Percentiles rank a stretch among this genome's conserved stretches.
These are phyloP conservation scores for Drosophila leontia DNA, from an alignment of 1,140 invertebrate genomes.

Conservation along the genomic window DNA sequence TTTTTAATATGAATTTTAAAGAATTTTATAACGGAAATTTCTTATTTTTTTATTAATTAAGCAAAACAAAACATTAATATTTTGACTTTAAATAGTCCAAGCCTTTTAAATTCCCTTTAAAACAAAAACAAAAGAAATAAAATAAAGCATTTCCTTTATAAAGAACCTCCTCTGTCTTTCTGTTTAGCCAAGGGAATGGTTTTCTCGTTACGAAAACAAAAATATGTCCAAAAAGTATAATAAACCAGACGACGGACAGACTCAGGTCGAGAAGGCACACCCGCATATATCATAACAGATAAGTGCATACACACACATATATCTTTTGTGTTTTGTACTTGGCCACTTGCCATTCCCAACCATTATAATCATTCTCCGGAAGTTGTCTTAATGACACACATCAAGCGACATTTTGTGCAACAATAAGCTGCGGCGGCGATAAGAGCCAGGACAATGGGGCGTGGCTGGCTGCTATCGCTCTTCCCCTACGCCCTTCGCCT, in stretches of 20 bases:
- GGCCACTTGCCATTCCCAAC: constrained; percentile 9
- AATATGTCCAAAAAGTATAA: constrained; percentile 20
- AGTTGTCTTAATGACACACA: constrained; percentile 61
- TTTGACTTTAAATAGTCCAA: no score
- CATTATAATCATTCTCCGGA: constrained; percentile 59
- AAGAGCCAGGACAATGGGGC: constrained; percentile 61
- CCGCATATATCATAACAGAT: constrained; percentile 37
- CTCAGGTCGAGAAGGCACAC: constrained; percentile 63
- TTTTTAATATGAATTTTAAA: neutral
- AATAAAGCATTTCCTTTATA: neutral
- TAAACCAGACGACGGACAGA: constrained; percentile 14
- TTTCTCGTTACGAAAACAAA: constrained; percentile 30
- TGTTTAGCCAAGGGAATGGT: constrained; percentile 44
- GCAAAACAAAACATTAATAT: no score
- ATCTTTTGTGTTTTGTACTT: constrained; percentile 17
- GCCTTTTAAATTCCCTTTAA: neutral
- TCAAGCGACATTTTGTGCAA: constrained; percentile 53
- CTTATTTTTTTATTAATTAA: no score
- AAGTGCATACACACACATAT: constrained; percentile 22
- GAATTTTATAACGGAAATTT: neutral
- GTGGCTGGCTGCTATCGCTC: constrained; percentile 17
- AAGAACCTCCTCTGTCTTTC: constrained; percentile 28
- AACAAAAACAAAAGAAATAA: no score
- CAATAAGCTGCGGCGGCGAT: constrained; percentile 55
- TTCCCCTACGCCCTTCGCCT: neutral